Evolutionary conservation across 2,888 invertebrate species (phyloP).

Genomic region (Cephus runcator): DNA sequence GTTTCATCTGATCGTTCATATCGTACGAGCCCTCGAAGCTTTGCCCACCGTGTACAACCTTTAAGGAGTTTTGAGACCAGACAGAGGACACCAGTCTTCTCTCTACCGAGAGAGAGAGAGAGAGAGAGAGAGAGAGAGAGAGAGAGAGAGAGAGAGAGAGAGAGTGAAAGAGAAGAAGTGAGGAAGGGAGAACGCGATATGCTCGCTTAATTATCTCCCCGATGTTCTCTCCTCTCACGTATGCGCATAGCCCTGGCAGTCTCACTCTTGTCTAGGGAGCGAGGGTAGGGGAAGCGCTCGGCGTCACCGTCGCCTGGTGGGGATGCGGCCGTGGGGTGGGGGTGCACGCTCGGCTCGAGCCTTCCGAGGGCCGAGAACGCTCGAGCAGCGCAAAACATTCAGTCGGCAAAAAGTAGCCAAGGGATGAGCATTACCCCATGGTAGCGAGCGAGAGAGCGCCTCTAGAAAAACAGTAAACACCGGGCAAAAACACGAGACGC

Average conservation of each 20-base stretch:
- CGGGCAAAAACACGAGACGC: slow-evolving; percentile 18
- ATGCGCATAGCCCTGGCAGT: slow-evolving; percentile 34
- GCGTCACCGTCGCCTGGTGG: slow-evolving; percentile 31
- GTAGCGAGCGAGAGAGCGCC: slow-evolving; percentile 26
- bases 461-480: slow-evolving; percentile 37
- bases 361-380: slow-evolving; percentile 30
- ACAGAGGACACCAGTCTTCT: too few relatives aligned
- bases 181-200: slow-evolving; percentile 42
- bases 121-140: slow-evolving; percentile 1
- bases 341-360: slow-evolving; percentile 23
- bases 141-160: slow-evolving; percentile 12
- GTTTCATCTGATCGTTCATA: too few relatives aligned
- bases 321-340: slow-evolving; percentile 36
- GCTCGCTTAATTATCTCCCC: slow-evolving; percentile 63
- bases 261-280: slow-evolving; percentile 31
- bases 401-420: slow-evolving; percentile 66
- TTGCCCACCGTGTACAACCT: too few relatives aligned
- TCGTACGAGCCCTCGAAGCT: too few relatives aligned
- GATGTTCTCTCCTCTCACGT: slow-evolving; percentile 25
- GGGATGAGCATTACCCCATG: slow-evolving; percentile 62
- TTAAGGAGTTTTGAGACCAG: too few relatives aligned
- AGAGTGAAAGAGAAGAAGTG: slow-evolving; percentile 25
- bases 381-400: slow-evolving; percentile 62
- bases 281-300: slow-evolving; percentile 26
- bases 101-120: slow-evolving; percentile 1